phyloP scores from a whole-genome alignment of 2,888 invertebrate genomes.

The Folsomia candida region DNA sequence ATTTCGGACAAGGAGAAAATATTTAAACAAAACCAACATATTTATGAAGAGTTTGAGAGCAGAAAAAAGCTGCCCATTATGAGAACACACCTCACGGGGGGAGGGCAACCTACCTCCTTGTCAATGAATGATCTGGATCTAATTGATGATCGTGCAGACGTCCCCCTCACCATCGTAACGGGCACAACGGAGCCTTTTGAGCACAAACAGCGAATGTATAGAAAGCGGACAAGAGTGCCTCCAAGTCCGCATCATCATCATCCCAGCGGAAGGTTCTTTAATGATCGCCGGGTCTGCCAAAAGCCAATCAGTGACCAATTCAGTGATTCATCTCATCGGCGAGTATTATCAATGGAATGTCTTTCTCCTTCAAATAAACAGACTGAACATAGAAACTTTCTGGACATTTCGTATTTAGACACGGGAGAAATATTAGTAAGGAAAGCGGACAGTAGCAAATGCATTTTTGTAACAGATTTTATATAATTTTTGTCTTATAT shows the following conservation, averaged over 20 bases:
- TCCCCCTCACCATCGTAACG: constrained; percentile 14
- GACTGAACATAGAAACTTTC: constrained; percentile 34
- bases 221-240: constrained; percentile 36
- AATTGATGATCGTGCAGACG: constrained; percentile 31
- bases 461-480: constrained; percentile 43
- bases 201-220: constrained; percentile 35
- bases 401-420: constrained; percentile 41
- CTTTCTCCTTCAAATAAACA: constrained; percentile 30
- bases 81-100: neutral
- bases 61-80: neutral
- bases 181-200: constrained; percentile 31
- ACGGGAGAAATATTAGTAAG: constrained; percentile 39
- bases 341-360: constrained; percentile 38
- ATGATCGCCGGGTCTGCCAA: constrained; percentile 6
- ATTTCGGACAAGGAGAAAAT: neutral
- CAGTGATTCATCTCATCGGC: constrained; percentile 21
- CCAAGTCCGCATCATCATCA: constrained; percentile 14
- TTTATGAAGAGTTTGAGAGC: neutral
- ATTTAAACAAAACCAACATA: neutral
- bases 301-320: neutral
- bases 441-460: constrained; percentile 39
- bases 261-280: neutral
- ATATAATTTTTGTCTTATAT: constrained; percentile 27
- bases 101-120: constrained; percentile 30
- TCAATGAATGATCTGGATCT: constrained; percentile 43